Evolutionary conservation across 2,888 invertebrate genomes (phyloP), one percentile per base, ranked within the genome.

Genomic region (Aspidapion aeneum): DNA sequence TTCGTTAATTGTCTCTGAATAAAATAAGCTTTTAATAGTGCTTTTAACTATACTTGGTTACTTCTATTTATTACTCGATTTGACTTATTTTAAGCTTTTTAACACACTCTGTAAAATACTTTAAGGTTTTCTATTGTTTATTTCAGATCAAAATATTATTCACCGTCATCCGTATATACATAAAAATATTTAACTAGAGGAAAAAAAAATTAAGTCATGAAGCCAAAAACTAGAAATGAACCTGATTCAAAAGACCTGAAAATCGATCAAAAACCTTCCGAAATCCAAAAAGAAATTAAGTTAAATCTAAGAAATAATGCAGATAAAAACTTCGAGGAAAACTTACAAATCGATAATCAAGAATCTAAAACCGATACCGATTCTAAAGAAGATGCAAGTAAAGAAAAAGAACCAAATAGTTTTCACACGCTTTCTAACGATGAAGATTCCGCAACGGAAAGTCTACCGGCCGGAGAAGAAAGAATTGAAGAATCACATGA

Each of bases 401-500:
- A 52, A n/a, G 7, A 17, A 17, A 18, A 19, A 5, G 18, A 52
- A 18, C 61, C 55, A 9, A n/a, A n/a, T n/a, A 59, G 20, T 56
- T 57, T 63, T 12, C 35, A 7, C 12, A 35, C 35, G 12, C 35
- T 35, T 19, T 58, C 64, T 7, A 18, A 85, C 63, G 86, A 84
- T 70, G 86, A 87, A 74, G 86, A 87, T 75, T 86, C 86, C 1
- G 85, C 86, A 16, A 83, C 86, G 18, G 86, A 86, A 68, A 86
- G 86, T 71, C 76, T 86, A 55, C 80, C 85, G 16, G 82, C 84
- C 63, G 78, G 74, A 69, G 85, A 85, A 63, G 72, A 74, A 57
- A 84, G 84, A 71, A 85, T 83, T 71, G 87, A 87, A 76, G 86
- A 87, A 74, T 85, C 78, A 35, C 87, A 87, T 73, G 86, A 86